These are phyloP conservation scores for Ictidomys tridecemlineatus DNA, from an alignment of 2,113 vertebrate genomes.

Conservation along the genomic window DNA sequence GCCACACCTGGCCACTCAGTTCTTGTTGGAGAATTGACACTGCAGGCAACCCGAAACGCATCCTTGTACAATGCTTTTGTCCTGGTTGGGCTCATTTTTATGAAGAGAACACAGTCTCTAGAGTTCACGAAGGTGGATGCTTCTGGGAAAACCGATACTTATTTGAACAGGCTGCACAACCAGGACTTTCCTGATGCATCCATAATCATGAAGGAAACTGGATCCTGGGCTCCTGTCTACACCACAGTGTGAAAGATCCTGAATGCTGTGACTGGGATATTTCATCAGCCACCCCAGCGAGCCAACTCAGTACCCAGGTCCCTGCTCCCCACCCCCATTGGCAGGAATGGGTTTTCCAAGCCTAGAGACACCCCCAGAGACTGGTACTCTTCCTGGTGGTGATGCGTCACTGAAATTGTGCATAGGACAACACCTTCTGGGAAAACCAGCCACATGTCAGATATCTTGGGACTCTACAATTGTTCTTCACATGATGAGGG, in stretches of 20 bases:
- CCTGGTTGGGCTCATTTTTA: neutral
- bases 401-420: neutral
- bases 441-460: neutral
- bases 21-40: neutral
- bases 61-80: neutral
- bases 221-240: neutral
- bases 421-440: neutral
- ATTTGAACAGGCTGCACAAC: neutral
- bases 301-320: neutral
- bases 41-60: neutral
- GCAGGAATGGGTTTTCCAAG: neutral
- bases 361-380: rapidly evolving
- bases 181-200: rapidly evolving
- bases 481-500: neutral
- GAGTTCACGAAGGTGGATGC: neutral
- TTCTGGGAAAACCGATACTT: neutral
- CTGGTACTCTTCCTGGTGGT: rapidly evolving
- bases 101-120: neutral
- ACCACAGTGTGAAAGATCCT: neutral
- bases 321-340: neutral
- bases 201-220: rapidly evolving
- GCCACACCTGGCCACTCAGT: neutral
- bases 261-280: neutral
- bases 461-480: neutral
- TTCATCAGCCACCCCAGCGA: rapidly evolving